Evolutionary conservation across 2,888 invertebrate genomes (phyloP).

Genomic region (Tenodera sinensis): DNA sequence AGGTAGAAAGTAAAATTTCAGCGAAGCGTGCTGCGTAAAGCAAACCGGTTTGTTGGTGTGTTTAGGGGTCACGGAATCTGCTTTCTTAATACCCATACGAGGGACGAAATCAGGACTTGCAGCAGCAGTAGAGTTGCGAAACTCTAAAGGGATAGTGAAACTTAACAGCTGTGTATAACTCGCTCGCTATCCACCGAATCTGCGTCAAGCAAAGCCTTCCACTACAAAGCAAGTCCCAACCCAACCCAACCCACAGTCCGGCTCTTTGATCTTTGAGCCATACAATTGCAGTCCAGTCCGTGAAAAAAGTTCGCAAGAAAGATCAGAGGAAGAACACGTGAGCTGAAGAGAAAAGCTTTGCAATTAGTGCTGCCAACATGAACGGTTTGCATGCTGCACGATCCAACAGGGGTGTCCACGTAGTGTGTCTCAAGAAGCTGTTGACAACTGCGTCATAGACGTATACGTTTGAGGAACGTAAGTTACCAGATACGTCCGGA

Average conservation of each 20-base stretch:
- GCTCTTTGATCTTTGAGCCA: not conserved
- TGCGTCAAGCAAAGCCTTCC: not conserved
- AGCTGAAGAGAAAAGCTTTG: not conserved
- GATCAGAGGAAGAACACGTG: not conserved
- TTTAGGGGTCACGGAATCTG: not conserved
- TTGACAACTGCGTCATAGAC: too few species aligned
- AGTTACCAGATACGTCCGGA: too few species aligned
- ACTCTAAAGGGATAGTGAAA: not conserved
- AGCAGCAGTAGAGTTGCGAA: too few species aligned
- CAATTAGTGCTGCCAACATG: not conserved
- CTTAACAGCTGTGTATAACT: not conserved
- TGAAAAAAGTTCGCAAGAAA: not conserved
- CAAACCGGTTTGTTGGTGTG: not conserved
- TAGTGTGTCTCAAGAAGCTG: too few species aligned
- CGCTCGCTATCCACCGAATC: not conserved
- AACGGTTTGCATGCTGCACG: not conserved
- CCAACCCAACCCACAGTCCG: not conserved
- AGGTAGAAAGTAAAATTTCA: too few species aligned
- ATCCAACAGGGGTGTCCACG: not conserved
- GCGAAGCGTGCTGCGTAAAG: too few species aligned
- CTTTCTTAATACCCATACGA: not conserved
- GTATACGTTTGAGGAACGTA: too few species aligned
- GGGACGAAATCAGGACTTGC: not conserved
- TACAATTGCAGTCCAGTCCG: not conserved
- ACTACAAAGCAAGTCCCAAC: not conserved